These are phyloP conservation scores for Elysia chlorotica DNA, from an alignment of 1,140 invertebrate species.

Conservation along the genomic window DNA sequence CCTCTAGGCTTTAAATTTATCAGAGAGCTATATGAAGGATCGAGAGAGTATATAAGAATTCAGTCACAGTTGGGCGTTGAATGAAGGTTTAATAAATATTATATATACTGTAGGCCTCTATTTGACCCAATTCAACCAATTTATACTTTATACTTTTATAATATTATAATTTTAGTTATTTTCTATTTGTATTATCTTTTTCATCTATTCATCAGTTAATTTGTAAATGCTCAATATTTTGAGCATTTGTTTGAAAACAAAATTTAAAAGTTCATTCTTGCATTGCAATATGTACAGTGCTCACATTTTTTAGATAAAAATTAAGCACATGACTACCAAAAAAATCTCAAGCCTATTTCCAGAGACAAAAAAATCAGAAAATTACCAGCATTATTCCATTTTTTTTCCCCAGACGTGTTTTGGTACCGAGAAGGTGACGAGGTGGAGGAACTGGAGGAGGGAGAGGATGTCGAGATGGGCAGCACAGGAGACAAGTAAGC, in stretches of 20 bases:
- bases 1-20: no score
- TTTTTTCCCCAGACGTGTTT: conserved; percentile 51
- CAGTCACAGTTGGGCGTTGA: no score
- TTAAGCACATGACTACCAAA: background rate
- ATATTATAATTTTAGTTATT: no score
- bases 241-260: background rate
- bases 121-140: no score
- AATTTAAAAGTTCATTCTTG: background rate
- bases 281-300: background rate
- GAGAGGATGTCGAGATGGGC: conserved; percentile 47
- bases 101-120: no score
- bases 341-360: no score
- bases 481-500: conserved; percentile 39
- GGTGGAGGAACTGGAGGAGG: conserved; percentile 50
- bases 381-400: background rate
- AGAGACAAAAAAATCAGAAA: background rate
- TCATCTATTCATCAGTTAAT: background rate
- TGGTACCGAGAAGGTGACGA: conserved; percentile 52
- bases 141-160: no score
- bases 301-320: background rate
- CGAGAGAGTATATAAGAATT: no score
- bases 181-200: no score
- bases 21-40: no score
- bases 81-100: no score
- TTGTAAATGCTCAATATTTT: background rate